phyloP scores from a whole-genome alignment of 1,140 invertebrate genomes.

The Monochamus saltuarius region DNA sequence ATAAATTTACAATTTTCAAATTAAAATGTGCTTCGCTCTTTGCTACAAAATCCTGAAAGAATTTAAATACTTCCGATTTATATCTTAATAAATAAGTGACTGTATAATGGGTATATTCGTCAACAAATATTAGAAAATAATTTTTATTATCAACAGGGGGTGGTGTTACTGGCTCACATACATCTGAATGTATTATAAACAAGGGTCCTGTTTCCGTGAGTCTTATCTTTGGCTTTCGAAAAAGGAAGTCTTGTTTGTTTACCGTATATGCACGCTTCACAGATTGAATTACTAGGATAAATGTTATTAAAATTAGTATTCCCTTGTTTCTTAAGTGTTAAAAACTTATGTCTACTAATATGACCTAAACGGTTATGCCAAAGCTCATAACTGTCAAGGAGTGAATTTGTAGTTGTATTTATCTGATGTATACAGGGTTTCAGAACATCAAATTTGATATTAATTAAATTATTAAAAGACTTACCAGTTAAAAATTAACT shows the following conservation, averaged over 20 bases:
- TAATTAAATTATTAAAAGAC: slow-evolving; percentile 38
- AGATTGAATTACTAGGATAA: slow-evolving; percentile 40
- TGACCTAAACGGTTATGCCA: slow-evolving; percentile 31
- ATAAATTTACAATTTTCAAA: no score
- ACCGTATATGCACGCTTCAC: slow-evolving; percentile 53
- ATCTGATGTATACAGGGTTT: background rate
- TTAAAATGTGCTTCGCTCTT: no score
- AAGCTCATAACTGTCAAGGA: slow-evolving; percentile 3
- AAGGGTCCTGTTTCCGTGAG: slow-evolving; percentile 48
- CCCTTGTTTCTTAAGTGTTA: slow-evolving; percentile 43
- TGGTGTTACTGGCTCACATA: slow-evolving; percentile 41
- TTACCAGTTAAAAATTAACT: slow-evolving; percentile 39
- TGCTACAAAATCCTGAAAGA: no score
- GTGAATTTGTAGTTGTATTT: slow-evolving; percentile 6
- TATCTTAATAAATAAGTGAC: no score
- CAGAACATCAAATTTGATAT: slow-evolving; percentile 17
- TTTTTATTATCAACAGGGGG: no score
- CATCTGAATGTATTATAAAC: slow-evolving; percentile 52
- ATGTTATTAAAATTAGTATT: slow-evolving; percentile 36
- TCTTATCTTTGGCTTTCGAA: slow-evolving; percentile 45
- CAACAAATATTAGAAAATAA: no score
- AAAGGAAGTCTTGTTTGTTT: slow-evolving; percentile 53
- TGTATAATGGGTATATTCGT: no score
- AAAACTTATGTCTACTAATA: slow-evolving; percentile 11
- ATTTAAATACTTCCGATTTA: no score